These are phyloP conservation scores for Shargacucullia verbasci DNA, from an alignment of 2,888 invertebrate genomes.

Conservation along the genomic window DNA sequence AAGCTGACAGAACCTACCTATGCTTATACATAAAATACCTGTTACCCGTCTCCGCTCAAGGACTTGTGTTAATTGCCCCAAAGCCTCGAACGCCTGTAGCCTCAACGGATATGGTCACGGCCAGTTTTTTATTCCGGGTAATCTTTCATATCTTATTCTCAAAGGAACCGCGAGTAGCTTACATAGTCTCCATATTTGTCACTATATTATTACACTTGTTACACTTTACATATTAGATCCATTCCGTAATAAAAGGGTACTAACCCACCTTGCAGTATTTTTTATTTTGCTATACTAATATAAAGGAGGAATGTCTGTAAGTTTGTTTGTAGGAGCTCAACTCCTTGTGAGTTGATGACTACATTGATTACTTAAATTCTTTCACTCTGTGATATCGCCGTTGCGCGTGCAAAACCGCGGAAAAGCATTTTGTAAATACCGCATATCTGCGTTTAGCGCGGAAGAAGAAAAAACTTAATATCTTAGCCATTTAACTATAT, in stretches of 20 bases:
- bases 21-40: conserved; percentile 11
- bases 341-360: no score
- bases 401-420: no score
- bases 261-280: conserved; percentile 28
- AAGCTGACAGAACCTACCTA: conserved; percentile 18
- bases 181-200: conserved; percentile 35
- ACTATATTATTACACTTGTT: conserved; percentile 33
- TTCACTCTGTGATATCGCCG: no score
- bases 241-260: conserved; percentile 28
- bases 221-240: conserved; percentile 45
- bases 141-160: conserved; percentile 30
- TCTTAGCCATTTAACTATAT: no score
- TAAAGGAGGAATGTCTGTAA: no score
- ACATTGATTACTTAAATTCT: no score
- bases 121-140: conserved; percentile 32
- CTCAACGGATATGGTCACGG: conserved; percentile 15
- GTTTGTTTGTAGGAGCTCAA: no score
- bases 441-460: no score
- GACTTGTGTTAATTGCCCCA: conserved; percentile 10
- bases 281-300: no score
- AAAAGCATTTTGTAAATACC: no score
- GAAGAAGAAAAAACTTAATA: no score
- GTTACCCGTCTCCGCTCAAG: conserved; percentile 26
- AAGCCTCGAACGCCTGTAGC: conserved; percentile 1
- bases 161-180: conserved; percentile 29